phyloP scores from a whole-genome alignment of 2,113 vertebrate species.

The Promerops cafer region DNA sequence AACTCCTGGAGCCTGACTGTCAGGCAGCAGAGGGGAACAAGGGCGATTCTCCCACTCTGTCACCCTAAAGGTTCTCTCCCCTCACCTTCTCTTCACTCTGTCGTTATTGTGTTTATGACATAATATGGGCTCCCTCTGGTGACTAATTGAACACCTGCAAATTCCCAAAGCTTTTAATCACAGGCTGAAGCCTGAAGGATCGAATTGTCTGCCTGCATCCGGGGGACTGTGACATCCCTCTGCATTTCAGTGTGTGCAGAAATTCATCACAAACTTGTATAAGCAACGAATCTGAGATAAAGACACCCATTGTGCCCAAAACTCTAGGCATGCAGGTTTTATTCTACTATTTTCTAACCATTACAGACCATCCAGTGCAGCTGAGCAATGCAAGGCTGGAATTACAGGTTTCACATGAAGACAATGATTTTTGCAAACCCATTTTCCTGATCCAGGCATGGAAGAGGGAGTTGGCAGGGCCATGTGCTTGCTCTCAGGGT shows the following conservation, averaged over 20 bases:
- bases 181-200: background rate
- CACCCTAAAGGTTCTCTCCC: background rate
- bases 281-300: background rate
- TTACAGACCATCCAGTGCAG: background rate
- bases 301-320: background rate
- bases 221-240: background rate
- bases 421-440: background rate
- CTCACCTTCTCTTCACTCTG: background rate
- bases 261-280: background rate
- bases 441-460: background rate
- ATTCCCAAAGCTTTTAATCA: conserved; percentile 55
- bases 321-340: background rate
- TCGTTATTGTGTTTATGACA: conserved; percentile 36
- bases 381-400: background rate
- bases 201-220: background rate
- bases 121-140: conserved; percentile 75
- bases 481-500: background rate
- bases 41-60: background rate
- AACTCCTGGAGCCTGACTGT: background rate
- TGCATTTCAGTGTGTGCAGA: background rate
- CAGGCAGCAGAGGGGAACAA: background rate
- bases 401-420: background rate
- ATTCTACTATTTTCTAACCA: background rate
- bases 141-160: conserved; percentile 73
- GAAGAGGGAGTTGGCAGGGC: background rate